Percentiles rank a stretch among this genome's conserved stretches.
These are phyloP conservation scores for Merluccius polli DNA, from an alignment of 2,797 vertebrate species.

Conservation along the genomic window DNA sequence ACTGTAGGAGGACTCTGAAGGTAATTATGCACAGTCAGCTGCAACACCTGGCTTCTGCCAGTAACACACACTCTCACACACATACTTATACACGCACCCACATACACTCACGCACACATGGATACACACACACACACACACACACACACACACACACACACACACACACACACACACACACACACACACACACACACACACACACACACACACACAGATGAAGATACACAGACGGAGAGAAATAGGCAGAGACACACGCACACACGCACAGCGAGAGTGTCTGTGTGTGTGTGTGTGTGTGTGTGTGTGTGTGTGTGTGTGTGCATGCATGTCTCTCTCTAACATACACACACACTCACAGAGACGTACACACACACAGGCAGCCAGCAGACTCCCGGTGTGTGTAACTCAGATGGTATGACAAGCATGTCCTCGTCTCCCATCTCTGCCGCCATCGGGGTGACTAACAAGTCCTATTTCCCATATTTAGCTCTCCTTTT, in stretches of 20 bases:
- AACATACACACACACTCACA: too few relatives aligned
- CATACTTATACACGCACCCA: too few relatives aligned
- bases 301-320: background rate
- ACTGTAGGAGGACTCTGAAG: background rate
- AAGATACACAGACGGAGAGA: background rate
- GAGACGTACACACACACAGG: background rate
- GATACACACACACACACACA: background rate
- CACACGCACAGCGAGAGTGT: background rate
- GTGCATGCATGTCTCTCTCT: background rate
- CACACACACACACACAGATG: background rate
- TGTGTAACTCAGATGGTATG: background rate
- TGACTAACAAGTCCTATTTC: slow-evolving; percentile 38
- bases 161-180: too few relatives aligned
- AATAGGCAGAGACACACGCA: background rate
- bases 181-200: too few relatives aligned
- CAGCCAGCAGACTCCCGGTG: background rate
- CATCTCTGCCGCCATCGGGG: slow-evolving; percentile 31
- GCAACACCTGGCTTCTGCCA: background rate
- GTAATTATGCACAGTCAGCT: background rate
- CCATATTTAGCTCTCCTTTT: slow-evolving; percentile 19
- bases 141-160: background rate
- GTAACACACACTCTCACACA: background rate
- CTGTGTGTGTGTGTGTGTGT: background rate
- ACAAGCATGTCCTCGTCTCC: slow-evolving; percentile 32
- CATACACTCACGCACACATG: too few relatives aligned